Evolutionary conservation across 2,888 invertebrate genomes (phyloP), one percentile per base, ranked within the genome.

Genomic region (Choreutis nemorana): DNA sequence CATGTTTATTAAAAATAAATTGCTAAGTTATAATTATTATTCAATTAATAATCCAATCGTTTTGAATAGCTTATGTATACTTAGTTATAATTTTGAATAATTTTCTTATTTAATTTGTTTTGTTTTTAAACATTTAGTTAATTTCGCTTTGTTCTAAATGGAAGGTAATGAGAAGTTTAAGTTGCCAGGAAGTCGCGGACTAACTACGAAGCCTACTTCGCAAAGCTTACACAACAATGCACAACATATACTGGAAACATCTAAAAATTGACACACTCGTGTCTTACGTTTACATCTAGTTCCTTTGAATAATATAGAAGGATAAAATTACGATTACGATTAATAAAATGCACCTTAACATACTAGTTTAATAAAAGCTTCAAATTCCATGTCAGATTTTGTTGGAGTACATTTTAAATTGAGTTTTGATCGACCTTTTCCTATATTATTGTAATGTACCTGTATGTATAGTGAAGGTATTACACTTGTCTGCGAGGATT

Each of bases 141-240:
- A 49, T 50, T 55, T 55, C 48, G 44, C 50, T 48, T 50, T 44
- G 48, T 61, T 58, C 67, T 71, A 73, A 68, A 50, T 75, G 75
- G 75, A 75, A 75, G 75, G 60, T 63, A 54, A 52, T 51, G 55
- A 72, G 70, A 71, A 73, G 71, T 66, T 62, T 66, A 55, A 50
- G 61, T 71, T 68, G 59, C 63, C 71, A 71, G 77, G 75, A 75
- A 75, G 77, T 71, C 60, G 67, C 68, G 62, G 58, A 72, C 75
- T 73, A 73, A 63, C 75, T 75, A 75, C 61, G n/a, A 55, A 65
- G 60, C 60, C 72, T 73, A 73, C 63, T 39, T 48, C 51, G 68
- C 68, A 51, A 71, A 72, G 71, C 75, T 60, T 65, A 66, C 64
- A 68, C 55, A 61, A 66, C 63, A 48, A 64, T 58, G 64, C 65